phyloP scores from a whole-genome alignment of 2,888 invertebrate genomes.

The Vandiemenella viatica region DNA sequence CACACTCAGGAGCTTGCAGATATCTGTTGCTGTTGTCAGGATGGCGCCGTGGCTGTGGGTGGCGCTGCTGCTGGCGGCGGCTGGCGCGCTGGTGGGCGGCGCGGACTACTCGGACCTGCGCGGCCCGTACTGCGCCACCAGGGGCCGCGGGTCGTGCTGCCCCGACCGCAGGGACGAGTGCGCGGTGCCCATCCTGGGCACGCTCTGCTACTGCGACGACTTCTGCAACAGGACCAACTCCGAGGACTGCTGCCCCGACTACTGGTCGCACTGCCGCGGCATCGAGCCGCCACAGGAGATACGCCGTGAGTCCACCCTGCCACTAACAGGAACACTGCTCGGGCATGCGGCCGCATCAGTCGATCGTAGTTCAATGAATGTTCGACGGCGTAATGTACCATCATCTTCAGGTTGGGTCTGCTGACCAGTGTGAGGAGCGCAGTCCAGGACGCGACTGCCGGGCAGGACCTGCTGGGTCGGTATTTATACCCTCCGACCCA shows the following conservation, averaged over 20 bases:
- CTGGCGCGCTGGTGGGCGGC: constrained; percentile 6
- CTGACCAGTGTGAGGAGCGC: too few relatives aligned
- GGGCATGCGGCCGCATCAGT: too few relatives aligned
- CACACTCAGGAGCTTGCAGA: too few relatives aligned
- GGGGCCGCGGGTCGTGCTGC: constrained; percentile 46
- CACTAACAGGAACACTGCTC: too few relatives aligned
- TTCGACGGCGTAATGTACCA: too few relatives aligned
- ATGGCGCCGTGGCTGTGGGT: too few relatives aligned
- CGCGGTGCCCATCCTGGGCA: constrained; percentile 63
- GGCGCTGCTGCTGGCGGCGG: not conserved
- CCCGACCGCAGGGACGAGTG: constrained; percentile 61
- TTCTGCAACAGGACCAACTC: constrained; percentile 64
- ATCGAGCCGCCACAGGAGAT: constrained; percentile 16
- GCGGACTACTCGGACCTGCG: constrained; percentile 15
- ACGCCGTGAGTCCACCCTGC: constrained; percentile 1
- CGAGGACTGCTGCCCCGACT: constrained; percentile 91
- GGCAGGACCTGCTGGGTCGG: too few relatives aligned
- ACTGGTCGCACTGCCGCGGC: constrained; percentile 53
- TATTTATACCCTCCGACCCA: too few relatives aligned
- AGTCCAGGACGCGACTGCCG: too few relatives aligned
- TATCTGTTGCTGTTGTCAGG: too few relatives aligned
- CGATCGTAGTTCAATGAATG: too few relatives aligned
- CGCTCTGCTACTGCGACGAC: constrained; percentile 85
- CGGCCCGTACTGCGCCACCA: constrained; percentile 41
- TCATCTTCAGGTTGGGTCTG: too few relatives aligned